Base-by-base conservation (phyloP, 2,113 vertebrate species). In the Cichladusa arquata region DNA sequence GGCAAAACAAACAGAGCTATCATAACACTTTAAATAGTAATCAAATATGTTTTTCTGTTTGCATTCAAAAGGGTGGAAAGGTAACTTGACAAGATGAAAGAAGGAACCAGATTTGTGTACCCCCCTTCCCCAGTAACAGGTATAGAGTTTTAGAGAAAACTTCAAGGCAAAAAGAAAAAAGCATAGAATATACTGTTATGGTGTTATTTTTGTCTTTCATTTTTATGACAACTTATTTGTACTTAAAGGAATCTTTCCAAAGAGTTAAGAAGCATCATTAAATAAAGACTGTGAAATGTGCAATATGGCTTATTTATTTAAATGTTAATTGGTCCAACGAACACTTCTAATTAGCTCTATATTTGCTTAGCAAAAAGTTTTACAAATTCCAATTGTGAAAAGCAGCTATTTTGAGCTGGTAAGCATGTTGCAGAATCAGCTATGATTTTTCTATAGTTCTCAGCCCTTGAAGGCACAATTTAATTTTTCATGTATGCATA, bases 261-360 rank as follows among this genome's bases (percentile, higher is more conserved):
- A 98, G 98, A 98, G 98, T 98, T 99, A 99, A 98, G 98, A 99
- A 99, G 99, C 98, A 99, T 99, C 98, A 98, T 99, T 99, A 99
- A 99, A 99, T 99, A 99, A 99, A 99, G 98, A 98, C 98, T 98
- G 98, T 99, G 98, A 99, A 99, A 99, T 99, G 98, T 99, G 99
- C 99, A 99, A 99, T 99, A 99, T 99, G 99, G 99, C 99, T 99
- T 98, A 98, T 99, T 99, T 99, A 98, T 98, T 98, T 98, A 98
- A 98, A 98, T 98, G 98, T 98, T 98, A 98, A 98, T 98, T 98
- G 98, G 98, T 98, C 98, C 99, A 99, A 99, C 98, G 99, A 99
- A 99, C 97, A 98, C 98, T 98, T 99, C 99, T 99, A 99, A 99
- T 99, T 99, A 99, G 98, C 98, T 99, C 98, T 98, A 98, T 98